Base-by-base conservation (phyloP, 2,113 vertebrate species). In the Pelecanus crispus region DNA sequence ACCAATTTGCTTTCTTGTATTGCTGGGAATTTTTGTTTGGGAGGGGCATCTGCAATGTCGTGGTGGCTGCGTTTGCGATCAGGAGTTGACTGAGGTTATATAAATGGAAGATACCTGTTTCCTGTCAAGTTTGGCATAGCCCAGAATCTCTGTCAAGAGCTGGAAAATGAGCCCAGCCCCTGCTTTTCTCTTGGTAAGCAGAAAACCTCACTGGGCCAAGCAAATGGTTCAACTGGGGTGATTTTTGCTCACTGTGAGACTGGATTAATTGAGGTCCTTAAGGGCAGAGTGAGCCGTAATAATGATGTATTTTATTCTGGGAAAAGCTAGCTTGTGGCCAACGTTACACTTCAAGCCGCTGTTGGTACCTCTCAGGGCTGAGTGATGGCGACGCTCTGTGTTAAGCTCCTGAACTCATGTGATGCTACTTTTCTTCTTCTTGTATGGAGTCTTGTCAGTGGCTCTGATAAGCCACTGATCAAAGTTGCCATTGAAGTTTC, bases 401-500 rank as follows among this genome's bases (percentile, higher is more conserved):
- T 49, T 47, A 28, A 83, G 50, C 38, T 38, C n/a, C 81, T 86
- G 58, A 78, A 6, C 29, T 66, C 0, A 0, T 45, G 36, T 50
- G 38, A 4, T 77, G 49, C 71, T 90, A 63, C 82, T 90, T 79
- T 86, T 89, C 61, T 79, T 68, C 55, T 73, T 20, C 71, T 81
- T 6, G 0, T 9, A 5, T 31, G 34, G 73, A 90, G 58, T 55
- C 74, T 73, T 44, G 50, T 88, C 81, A 71, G 88, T 0, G 1
- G 40, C 68, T 94, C 63, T 74, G 88, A 78, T 90, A 90, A 70
- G 9, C 15, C 75, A 36, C 42, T 88, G 88, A 92, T 96, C 93
- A 93, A 93, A 96, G 82, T 28, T 40, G 44, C 63, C n/a, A 86
- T 16, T 96, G 92, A 78, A 95, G 82, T 92, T 94, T 70, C 59